Base-by-base conservation (phyloP, 2,797 vertebrate genomes). In the Mormyrus hasselquistii region DNA sequence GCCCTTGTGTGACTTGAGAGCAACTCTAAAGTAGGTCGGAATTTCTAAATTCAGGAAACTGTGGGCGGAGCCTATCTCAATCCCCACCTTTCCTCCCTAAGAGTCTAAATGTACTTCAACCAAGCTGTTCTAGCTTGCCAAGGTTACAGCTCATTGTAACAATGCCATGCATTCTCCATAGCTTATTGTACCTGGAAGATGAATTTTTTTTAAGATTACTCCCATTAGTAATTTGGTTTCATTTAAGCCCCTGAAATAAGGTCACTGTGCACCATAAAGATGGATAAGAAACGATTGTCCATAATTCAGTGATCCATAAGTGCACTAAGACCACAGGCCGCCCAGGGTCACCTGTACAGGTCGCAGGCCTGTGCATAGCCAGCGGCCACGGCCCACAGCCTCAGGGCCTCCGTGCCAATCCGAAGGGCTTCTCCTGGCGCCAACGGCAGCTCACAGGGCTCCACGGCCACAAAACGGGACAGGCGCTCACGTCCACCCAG, bases 341-440 rank as follows among this genome's bases (percentile, higher is more conserved):
- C 38, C 73, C 88, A 34, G 6, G 90, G 93, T 92, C 79, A 99
- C 99, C 95, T 96, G 94, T 98, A 99, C 52, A 99, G 93, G 89
- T 96, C 94, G 89, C 97, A 96, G 16, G 97, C 97, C 90, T 99
- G 99, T 53, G 98, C 97, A 0, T 98, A 99, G 85, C 93, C 94
- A 1, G 97, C 97, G 0, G 97, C 96, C 89, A 98, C 96, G 2
- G 97, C 96, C 97, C 97, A 99, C 69, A 99, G 89, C 38, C 97
- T 96, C 91, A 97, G 96, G 1, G 97, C 96, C 92, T 99, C 98
- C 0, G 95, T 97, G 94, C 92, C 96, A 89, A 99, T 93, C 53
- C 84, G 90, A 89, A 97, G 86, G 9, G 97, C 97, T 91, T 99
- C 97, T 4, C 94, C 90, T 0, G 89, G 89, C 0, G 96, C 96